A percentile compares a stretch with the other conserved stretches of the same genome.
phyloP scores from a whole-genome alignment of 2,888 invertebrate genomes.

The Lordiphosa fenestrarum region DNA sequence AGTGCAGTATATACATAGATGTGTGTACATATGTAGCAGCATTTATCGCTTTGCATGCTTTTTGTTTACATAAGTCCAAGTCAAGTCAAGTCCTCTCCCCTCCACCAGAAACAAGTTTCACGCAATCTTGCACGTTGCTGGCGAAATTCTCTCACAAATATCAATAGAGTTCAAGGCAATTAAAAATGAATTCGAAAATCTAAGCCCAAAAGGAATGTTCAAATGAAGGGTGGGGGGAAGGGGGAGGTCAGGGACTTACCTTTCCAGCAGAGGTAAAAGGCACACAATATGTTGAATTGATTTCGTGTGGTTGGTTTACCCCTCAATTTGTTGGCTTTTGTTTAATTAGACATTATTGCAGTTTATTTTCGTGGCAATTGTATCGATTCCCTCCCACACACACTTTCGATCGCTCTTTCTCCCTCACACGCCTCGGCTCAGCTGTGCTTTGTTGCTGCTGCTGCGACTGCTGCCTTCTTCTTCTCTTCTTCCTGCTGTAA shows the following conservation, averaged over 20 bases:
- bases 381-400: conserved; percentile 21
- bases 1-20: conserved; percentile 9
- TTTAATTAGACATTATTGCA: conserved; percentile 52
- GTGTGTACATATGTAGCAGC: conserved; percentile 9
- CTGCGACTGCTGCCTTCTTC: conserved; percentile 22
- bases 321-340: conserved; percentile 19
- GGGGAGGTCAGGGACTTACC: conserved; percentile 44
- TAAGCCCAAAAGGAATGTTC: conserved; percentile 28
- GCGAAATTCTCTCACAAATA: conserved; percentile 1
- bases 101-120: conserved; percentile 16
- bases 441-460: conserved; percentile 34
- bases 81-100: background rate
- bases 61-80: conserved; percentile 22
- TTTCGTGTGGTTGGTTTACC: conserved; percentile 7
- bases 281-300: conserved; percentile 13
- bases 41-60: conserved; percentile 16
- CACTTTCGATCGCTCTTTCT: conserved; percentile 11
- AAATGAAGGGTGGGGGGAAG: conserved; percentile 35
- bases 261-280: conserved; percentile 37
- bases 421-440: conserved; percentile 23
- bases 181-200: conserved; percentile 20
- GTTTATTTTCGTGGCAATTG: conserved; percentile 30
- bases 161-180: conserved; percentile 42
- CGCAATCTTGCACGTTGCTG: background rate
- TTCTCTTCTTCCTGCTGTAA: conserved; percentile 24